A percentile compares a stretch with the other conserved stretches of the same genome.
Evolutionary conservation across 1,140 invertebrate genomes (phyloP).

Genomic region (Drosophila pseudoananassae): DNA sequence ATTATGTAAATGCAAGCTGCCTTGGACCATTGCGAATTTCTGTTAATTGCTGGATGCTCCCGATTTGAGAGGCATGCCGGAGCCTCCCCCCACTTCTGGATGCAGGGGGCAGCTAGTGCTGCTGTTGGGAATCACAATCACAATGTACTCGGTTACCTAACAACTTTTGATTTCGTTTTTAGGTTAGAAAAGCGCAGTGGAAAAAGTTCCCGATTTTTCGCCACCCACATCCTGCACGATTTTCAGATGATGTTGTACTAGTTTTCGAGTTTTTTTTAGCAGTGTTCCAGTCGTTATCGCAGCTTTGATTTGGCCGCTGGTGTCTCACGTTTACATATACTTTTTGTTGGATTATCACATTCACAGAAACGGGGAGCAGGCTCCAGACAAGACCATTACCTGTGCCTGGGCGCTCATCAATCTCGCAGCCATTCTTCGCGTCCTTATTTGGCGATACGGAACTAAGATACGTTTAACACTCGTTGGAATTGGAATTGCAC

Average conservation of each 20-base stretch:
- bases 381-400: slow-evolving; percentile 56
- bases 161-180: slow-evolving; percentile 69
- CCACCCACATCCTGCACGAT: slow-evolving; percentile 12
- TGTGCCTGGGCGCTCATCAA: slow-evolving; percentile 72
- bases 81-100: background rate
- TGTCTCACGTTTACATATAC: slow-evolving; percentile 18
- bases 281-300: slow-evolving; percentile 46
- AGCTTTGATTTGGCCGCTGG: slow-evolving; percentile 24
- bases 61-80: background rate
- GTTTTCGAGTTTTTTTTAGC: slow-evolving; percentile 39
- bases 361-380: slow-evolving; percentile 7
- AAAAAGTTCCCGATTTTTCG: slow-evolving; percentile 44
- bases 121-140: slow-evolving; percentile 36
- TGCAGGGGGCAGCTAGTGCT: slow-evolving; percentile 5
- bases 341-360: background rate
- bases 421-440: slow-evolving; percentile 75
- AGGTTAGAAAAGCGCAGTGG: slow-evolving; percentile 71
- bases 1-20: slow-evolving; percentile 39
- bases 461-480: slow-evolving; percentile 38
- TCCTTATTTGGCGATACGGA: slow-evolving; percentile 33
- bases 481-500: slow-evolving; percentile 37
- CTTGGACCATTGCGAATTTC: slow-evolving; percentile 2
- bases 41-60: slow-evolving; percentile 27
- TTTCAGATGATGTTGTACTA: slow-evolving; percentile 27
- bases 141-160: slow-evolving; percentile 65